These are phyloP conservation scores for Cybosia mesomella DNA, from an alignment of 2,888 invertebrate genomes.

Conservation along the genomic window DNA sequence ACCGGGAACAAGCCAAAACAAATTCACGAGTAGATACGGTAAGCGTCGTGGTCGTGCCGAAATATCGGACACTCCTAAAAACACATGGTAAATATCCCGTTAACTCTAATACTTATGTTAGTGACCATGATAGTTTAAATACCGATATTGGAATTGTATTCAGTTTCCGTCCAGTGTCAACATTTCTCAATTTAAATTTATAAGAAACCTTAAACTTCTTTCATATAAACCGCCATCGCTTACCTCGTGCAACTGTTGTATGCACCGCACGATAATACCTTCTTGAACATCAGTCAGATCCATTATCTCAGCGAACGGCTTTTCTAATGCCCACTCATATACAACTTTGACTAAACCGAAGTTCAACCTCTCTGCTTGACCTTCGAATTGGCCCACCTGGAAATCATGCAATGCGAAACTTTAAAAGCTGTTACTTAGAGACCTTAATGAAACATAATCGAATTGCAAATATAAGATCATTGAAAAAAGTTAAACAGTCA, in stretches of 20 bases:
- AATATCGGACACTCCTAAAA: too few relatives aligned
- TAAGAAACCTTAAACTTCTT: background rate
- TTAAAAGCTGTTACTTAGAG: too few relatives aligned
- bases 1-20: too few relatives aligned
- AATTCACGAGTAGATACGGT: too few relatives aligned
- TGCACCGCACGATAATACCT: slow-evolving; percentile 98
- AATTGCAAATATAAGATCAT: background rate
- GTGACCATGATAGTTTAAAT: too few relatives aligned
- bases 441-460: background rate
- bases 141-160: too few relatives aligned
- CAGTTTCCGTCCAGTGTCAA: too few relatives aligned
- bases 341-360: slow-evolving; percentile 98
- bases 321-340: slow-evolving; percentile 97
- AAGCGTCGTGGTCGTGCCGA: too few relatives aligned
- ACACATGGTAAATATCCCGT: too few relatives aligned
- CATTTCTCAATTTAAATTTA: too few relatives aligned
- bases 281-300: slow-evolving; percentile 97
- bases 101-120: too few relatives aligned
- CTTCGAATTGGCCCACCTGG: slow-evolving; percentile 80
- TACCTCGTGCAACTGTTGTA: slow-evolving; percentile 98
- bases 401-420: background rate
- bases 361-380: slow-evolving; percentile 85
- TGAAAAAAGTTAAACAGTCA: background rate
- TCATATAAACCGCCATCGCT: background rate
- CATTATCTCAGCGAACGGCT: slow-evolving; percentile 98